phyloP scores from a whole-genome alignment of 2,888 invertebrate species.

The Drosophila paracracens region DNA sequence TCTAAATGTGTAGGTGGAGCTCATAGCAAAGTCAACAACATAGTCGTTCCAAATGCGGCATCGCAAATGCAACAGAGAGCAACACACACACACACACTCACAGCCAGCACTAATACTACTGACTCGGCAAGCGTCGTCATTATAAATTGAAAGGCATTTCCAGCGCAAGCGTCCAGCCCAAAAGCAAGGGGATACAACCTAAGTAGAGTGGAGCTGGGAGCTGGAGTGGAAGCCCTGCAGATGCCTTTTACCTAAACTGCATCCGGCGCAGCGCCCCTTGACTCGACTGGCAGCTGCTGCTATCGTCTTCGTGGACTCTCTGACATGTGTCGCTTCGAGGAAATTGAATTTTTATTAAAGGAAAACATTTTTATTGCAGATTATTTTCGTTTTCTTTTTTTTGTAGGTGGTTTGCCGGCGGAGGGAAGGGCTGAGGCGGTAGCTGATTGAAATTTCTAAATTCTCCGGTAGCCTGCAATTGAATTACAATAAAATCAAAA shows the following conservation, averaged over 20 bases:
- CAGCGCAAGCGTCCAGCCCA: constrained; percentile 48
- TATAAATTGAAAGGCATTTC: constrained; percentile 76
- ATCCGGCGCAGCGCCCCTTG: constrained; percentile 50
- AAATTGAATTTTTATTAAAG: constrained; percentile 83
- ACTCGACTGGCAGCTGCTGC: constrained; percentile 50
- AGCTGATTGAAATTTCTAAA: constrained; percentile 72
- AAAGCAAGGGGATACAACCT: constrained; percentile 14
- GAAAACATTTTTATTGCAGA: constrained; percentile 82
- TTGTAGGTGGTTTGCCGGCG: not conserved
- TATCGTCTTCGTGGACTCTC: constrained; percentile 36
- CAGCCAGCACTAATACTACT: constrained; percentile 31
- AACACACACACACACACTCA: constrained; percentile 6
- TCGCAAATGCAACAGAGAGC: constrained; percentile 69
- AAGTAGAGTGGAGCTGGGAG: not conserved
- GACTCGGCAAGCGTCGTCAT: constrained; percentile 59
- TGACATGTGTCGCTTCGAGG: constrained; percentile 80
- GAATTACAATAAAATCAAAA: constrained; percentile 48
- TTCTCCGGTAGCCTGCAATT: constrained; percentile 58
- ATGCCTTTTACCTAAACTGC: constrained; percentile 69
- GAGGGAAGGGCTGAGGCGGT: not conserved
- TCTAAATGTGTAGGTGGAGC: not conserved
- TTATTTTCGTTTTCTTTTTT: constrained; percentile 72
- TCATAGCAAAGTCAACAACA: constrained; percentile 28
- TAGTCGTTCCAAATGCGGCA: constrained; percentile 61
- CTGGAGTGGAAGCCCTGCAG: constrained; percentile 20